phyloP scores from a whole-genome alignment of 2,888 invertebrate species.

The Tenthredo notha region DNA sequence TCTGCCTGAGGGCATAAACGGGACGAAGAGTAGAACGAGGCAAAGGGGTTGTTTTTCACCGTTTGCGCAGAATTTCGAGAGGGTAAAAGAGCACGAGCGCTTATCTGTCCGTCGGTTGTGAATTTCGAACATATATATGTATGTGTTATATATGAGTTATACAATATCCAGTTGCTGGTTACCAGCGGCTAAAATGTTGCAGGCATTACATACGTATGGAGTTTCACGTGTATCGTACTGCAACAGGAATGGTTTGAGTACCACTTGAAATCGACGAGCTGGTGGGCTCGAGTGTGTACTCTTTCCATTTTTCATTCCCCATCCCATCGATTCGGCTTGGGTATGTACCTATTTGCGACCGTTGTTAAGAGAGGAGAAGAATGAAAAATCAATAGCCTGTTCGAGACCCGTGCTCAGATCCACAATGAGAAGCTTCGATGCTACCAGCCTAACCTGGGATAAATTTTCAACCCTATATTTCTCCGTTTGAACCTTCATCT shows the following conservation, averaged over 20 bases:
- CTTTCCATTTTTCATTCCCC: conserved; percentile 46
- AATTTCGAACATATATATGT: background rate
- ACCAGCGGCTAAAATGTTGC: background rate
- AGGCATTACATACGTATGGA: background rate
- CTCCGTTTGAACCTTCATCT: background rate
- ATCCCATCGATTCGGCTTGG: background rate
- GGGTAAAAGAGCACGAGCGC: conserved; percentile 14
- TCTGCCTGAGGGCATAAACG: background rate
- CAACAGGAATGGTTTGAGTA: conserved; percentile 43
- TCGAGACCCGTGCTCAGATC: conserved; percentile 36
- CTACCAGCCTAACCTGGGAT: background rate
- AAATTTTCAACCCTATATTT: conserved; percentile 30
- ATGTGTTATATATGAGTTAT: background rate
- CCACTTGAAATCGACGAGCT: conserved; percentile 46
- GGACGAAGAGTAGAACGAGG: background rate
- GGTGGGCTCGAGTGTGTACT: conserved; percentile 40
- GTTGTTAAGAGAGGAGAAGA: conserved; percentile 46
- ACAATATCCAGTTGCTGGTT: conserved; percentile 19
- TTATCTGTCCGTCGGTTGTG: background rate
- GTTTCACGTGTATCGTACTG: conserved; percentile 1
- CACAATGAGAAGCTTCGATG: conserved; percentile 38
- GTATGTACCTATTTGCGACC: conserved; percentile 48
- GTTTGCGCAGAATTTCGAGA: conserved; percentile 1
- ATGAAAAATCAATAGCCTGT: conserved; percentile 50
- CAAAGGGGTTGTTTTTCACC: background rate